Conservation (phyloP, 2,888 invertebrate species). For the Tenthredo livida region DNA sequence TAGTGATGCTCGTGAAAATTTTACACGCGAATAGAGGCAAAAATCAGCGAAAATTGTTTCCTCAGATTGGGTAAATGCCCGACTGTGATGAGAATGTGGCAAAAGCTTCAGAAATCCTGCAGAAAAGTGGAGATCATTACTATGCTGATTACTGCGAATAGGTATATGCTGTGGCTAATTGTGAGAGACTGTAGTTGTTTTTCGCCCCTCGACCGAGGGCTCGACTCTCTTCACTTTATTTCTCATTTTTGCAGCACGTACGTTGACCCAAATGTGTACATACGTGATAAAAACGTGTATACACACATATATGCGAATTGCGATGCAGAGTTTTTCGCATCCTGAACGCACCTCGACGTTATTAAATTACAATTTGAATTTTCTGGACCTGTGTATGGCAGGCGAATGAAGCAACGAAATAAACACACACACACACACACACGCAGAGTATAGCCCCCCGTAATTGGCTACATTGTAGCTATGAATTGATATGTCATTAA, state of each 20-base stretch:
- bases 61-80: neutral
- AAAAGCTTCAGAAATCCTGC: neutral
- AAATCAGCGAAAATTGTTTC: neutral
- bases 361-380: conserved; percentile 36
- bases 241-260: neutral
- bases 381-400: neutral
- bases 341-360: neutral
- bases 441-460: conserved; percentile 47
- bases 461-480: conserved; percentile 71
- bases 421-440: conserved; percentile 27
- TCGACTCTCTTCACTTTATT: neutral
- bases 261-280: conserved; percentile 18
- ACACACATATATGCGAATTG: neutral
- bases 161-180: neutral
- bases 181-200: neutral
- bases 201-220: neutral
- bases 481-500: conserved; percentile 74
- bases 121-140: neutral
- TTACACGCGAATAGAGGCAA: neutral
- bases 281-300: neutral
- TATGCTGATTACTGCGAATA: neutral
- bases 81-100: neutral
- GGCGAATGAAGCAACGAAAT: conserved; percentile 15
- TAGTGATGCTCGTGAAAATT: neutral
- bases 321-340: neutral